These are phyloP conservation scores for Tyrannus savana DNA, from an alignment of 2,113 vertebrate species.

Conservation along the genomic window DNA sequence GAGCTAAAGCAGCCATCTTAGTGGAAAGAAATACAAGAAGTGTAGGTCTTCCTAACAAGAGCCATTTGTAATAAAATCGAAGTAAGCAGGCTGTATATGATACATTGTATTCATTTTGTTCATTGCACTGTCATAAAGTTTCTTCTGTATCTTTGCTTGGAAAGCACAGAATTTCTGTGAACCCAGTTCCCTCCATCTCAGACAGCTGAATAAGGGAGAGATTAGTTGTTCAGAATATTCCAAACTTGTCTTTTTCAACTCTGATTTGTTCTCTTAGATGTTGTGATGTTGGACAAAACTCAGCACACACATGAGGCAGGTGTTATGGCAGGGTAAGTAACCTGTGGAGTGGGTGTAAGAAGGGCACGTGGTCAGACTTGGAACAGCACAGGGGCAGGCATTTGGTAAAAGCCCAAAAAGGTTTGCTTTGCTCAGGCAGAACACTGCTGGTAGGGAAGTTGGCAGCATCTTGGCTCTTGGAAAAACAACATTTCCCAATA, in stretches of 20 bases:
- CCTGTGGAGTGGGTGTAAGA: not conserved
- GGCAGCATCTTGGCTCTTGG: not conserved
- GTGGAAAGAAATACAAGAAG: not conserved
- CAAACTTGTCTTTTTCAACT: not conserved
- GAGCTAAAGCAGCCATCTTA: not conserved
- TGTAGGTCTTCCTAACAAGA: not conserved
- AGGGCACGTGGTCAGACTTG: not conserved
- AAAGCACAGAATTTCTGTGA: not conserved
- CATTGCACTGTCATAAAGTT: not conserved
- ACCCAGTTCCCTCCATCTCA: not conserved
- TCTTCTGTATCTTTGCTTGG: not conserved
- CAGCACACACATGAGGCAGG: not conserved
- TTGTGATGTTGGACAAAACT: not conserved
- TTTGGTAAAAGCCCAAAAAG: not conserved
- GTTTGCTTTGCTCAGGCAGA: not conserved
- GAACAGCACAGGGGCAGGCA: not conserved
- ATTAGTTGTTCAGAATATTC: not conserved
- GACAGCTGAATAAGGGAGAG: not conserved
- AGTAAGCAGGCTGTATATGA: not conserved
- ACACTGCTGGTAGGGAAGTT: not conserved
- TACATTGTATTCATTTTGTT: constrained; percentile 41
- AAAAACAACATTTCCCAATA: constrained; percentile 11
- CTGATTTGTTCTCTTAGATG: not conserved
- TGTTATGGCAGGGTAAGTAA: not conserved
- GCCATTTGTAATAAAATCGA: constrained; percentile 49